Evolutionary conservation across 2,888 invertebrate species (phyloP), one percentile per base, ranked within the genome.

Genomic region (Cryptus armator): DNA sequence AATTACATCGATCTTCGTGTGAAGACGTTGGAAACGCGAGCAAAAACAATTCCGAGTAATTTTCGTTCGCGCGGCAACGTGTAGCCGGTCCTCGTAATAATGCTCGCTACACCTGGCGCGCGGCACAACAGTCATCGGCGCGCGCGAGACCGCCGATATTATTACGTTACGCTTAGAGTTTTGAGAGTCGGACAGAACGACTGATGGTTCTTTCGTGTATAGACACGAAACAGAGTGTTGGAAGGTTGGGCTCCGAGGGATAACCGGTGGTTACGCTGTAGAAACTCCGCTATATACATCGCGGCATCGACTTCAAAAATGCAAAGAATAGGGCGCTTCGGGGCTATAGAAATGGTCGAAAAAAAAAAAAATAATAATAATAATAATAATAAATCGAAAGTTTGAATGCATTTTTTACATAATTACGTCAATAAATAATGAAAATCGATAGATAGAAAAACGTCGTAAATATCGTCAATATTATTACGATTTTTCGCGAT

Each of bases 101-200:
- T 5, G 48, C 37, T 0, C 56, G n/a, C 56, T 72, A 44, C 81
- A 81, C 81, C 78, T 78, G 84, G 74, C 70, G 76, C 70, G 29
- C 44, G 43, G 53, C 48, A 70, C 75, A 75, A 71, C 56, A 67
- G 75, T 81, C 67, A 62, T 74, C 76, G 80, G 37, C 51, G 82
- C 79, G 79, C 76, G 81, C 84, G 83, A 84, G 80, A 53, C 53
- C 71, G 62, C n/a, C 80, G 53, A 46, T 68, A 59, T 74, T 76
- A 67, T 84, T 51, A 76, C 71, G 74, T 76, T 59, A 12, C 44
- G 46, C 46, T 74, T 70, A 62, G 24, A 51, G 67, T 77, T 80
- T 56, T 64, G 68, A 29, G 71, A 80, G 80, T 19, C 14, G 29
- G 43, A 75, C 7, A 64, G 72, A 72, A 32, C 80, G 70, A 19